These are phyloP conservation scores for Phyllotreta striolata DNA, from an alignment of 2,888 invertebrate species.

Conservation along the genomic window DNA sequence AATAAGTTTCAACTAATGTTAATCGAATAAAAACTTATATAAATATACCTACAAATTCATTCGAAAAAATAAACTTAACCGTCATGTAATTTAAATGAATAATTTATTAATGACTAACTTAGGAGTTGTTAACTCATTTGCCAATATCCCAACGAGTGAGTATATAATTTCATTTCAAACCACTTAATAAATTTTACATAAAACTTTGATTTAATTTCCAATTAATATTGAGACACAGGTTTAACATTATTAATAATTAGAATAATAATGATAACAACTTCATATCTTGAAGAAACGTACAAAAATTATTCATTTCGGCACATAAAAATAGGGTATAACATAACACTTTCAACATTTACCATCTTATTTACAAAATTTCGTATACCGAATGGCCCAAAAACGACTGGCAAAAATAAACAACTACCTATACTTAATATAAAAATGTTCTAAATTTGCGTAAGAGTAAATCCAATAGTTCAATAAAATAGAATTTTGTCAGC, in stretches of 20 bases:
- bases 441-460: no score
- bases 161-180: no score
- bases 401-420: constrained; percentile 5
- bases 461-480: no score
- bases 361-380: constrained; percentile 29
- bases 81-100: no score
- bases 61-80: neutral
- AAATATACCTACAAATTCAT: neutral
- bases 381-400: constrained; percentile 13
- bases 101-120: no score
- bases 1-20: neutral
- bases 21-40: neutral
- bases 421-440: no score
- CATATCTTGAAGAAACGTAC: constrained; percentile 23
- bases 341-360: constrained; percentile 29
- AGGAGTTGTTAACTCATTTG: neutral
- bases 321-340: constrained; percentile 30
- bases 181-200: no score
- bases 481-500: constrained; percentile 7
- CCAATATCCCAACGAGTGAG: no score
- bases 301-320: constrained; percentile 28
- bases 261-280: constrained; percentile 32
- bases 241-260: neutral
- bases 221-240: no score
- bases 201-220: no score